Base-by-base conservation (phyloP, 2,797 vertebrate species). In the Balearica regulorum region DNA sequence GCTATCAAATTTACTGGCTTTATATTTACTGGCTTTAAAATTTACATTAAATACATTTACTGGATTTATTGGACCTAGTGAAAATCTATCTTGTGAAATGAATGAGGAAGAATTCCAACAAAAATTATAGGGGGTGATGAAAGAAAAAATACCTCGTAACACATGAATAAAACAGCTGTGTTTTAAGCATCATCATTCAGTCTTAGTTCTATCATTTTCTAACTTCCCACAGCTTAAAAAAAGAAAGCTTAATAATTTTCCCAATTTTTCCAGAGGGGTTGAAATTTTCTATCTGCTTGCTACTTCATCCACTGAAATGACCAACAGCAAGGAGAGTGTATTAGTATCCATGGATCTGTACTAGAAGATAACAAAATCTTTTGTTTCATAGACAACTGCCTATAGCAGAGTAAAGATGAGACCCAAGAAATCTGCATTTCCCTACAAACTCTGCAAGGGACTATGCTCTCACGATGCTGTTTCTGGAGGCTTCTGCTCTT, bases 301-400 rank as follows among this genome's bases (percentile, higher is more conserved):
- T 51, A 28, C 5, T 58, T 89, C 54, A 72, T 58, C n/a, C 61
- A 65, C 44, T 82, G 51, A 75, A 92, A 71, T 3, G 75, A 68
- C 6, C 0, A 0, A 69, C 4, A 33, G 58, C 24, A 61, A 82
- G 2, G 9, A 83, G 5, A 54, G 11, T 13, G n/a, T 22, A 60
- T 44, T n/a, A 44, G 5, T 5, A 64, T 37, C 15, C 8, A 4
- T 11, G 10, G 10, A 41, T 64, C 28, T 24, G 15, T 19, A 66
- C 6, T 33, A 80, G 43, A 46, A 46, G 10, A 61, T 58, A 3
- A 43, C 37, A 48, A 64, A 46, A 0, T 9, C 25, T 14, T 76
- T 39, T 64, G 17, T 77, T 83, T 64, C 57, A 88, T 3, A 33
- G n/a, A 14, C 13, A 62, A 43, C 9, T 64, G 13, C n/a, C 44